phyloP scores from a whole-genome alignment of 2,888 invertebrate genomes.

The Stenichneumon culpator region DNA sequence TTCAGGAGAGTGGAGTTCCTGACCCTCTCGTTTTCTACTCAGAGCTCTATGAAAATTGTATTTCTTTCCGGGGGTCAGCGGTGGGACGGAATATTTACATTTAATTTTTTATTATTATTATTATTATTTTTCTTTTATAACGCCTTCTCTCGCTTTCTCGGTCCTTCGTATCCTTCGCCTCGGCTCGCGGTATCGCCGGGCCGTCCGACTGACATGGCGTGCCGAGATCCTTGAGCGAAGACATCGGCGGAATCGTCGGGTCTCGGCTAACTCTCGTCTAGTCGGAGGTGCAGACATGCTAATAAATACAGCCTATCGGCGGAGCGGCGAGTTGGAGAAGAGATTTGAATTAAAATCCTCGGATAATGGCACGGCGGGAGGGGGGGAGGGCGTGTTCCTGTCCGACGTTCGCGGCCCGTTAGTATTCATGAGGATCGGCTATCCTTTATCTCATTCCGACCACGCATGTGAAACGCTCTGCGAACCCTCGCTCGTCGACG shows the following conservation, averaged over 20 bases:
- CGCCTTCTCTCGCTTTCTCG: constrained; percentile 23
- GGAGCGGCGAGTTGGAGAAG: constrained; percentile 53
- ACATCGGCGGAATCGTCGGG: constrained; percentile 23
- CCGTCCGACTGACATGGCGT: neutral
- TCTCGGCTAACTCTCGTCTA: constrained; percentile 42
- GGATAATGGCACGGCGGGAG: constrained; percentile 10
- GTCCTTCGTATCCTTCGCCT: neutral
- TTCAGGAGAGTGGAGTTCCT: constrained; percentile 57
- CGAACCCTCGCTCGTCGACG: neutral
- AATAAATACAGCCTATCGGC: constrained; percentile 59
- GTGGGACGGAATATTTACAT: constrained; percentile 42
- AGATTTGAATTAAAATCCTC: constrained; percentile 65
- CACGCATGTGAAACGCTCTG: constrained; percentile 5
- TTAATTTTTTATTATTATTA: constrained; percentile 13
- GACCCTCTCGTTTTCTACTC: constrained; percentile 40
- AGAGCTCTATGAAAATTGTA: constrained; percentile 61
- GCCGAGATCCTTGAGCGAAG: constrained; percentile 20
- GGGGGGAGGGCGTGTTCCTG: constrained; percentile 54
- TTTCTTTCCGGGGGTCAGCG: constrained; percentile 49
- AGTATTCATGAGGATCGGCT: constrained; percentile 65
- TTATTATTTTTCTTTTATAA: constrained; percentile 33
- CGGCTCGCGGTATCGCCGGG: neutral
- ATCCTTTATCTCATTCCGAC: constrained; percentile 32
- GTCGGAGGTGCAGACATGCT: constrained; percentile 60
- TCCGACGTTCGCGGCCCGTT: constrained; percentile 61